Base-by-base conservation (phyloP, 2,797 vertebrate genomes). In the Sebastes variabilis region DNA sequence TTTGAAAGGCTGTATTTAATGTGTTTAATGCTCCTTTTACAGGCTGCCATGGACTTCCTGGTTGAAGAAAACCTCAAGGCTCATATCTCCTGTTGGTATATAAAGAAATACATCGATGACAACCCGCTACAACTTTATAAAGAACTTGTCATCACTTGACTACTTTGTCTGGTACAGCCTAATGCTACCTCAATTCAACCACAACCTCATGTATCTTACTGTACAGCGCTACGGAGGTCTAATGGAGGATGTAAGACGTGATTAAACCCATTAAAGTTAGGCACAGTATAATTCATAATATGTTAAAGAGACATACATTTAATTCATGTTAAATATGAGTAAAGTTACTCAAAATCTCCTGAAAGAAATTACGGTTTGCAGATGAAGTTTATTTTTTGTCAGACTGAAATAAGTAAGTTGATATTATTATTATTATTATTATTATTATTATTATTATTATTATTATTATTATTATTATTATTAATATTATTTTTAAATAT, bases 31-130 rank as follows among this genome's bases (percentile, higher is more conserved):
- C 27, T 75, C 4, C 6, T n/a, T 66, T 52, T 36, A 52, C 85
- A 96, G 96, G 94, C 94, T 54, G 95, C 96, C 22, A 49, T 96
- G 82, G 93, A 96, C 78, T 96, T 96, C 20, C 62, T 96, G 59
- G 82, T 92, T 2, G 88, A 95, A 77, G 93, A 96, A 64, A 86
- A 93, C 38, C 83, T 96, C 5, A 94, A 89, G 85, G 94, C 94
- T 46, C 92, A 27, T 1, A 69, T 95, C 24, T 96, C 92, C 30
- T 96, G 95, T 61, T 94, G 93, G 95, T 96, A 96, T 81, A 95
- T 96, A 13, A 82, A 93, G 84, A 95, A 94, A 85, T 96, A 93
- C 78, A 77, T 96, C 0, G 64, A 92, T 0, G 89, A 94, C 1
- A 85, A 95, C 25, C 93, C 93, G 2, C 72, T 38, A 4, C 77